Base-by-base conservation (phyloP, 1,140 invertebrate species). In the Coboldia fuscipes region DNA sequence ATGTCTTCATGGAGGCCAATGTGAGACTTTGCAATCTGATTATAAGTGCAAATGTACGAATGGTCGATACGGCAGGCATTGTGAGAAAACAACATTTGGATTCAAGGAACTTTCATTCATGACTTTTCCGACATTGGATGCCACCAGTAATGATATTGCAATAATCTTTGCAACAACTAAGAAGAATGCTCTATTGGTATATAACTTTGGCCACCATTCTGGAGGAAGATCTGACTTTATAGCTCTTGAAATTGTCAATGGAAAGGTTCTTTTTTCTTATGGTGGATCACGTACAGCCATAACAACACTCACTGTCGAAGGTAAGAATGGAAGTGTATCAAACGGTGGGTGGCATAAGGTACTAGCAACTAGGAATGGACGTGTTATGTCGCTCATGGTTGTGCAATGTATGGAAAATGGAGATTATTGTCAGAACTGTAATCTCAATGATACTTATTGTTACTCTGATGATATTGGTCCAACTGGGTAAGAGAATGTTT, bases 331-430 rank as follows among this genome's bases (percentile, higher is more conserved):
- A 27, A 68, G 68, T 38, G 60, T 94, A 2, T 68, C 80, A 1
- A 79, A 90, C 54, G 86, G 85, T 8, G 68, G 70, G 35, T 96
- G 89, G 89, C 73, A 86, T 44, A 84, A 86, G 50, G 68, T 94
- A 4, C 88, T 81, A 3, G 85, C 85, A 0, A 89, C 82, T 0
- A 70, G 86, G 46, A 89, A 88, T 50, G 78, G 81, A 28, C 61
- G 80, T 37, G 77, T 85, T 1, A 74, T 84, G 30, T 86, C 83
- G 2, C 48, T 92, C 13, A 85, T 77, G 42, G 70, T 90, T 3
- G 70, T 75, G 3, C 60, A 65, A 15, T 89, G 84, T 45, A 70
- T 69, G 9, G 79, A 86, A 39, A 76, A 83, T 52, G 84, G 84
- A 0, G 82, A 88, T 49, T 51, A 70, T 20, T 92, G 86, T 51